Base-by-base conservation (phyloP, 2,113 vertebrate species). In the Ranitomeya imitator region DNA sequence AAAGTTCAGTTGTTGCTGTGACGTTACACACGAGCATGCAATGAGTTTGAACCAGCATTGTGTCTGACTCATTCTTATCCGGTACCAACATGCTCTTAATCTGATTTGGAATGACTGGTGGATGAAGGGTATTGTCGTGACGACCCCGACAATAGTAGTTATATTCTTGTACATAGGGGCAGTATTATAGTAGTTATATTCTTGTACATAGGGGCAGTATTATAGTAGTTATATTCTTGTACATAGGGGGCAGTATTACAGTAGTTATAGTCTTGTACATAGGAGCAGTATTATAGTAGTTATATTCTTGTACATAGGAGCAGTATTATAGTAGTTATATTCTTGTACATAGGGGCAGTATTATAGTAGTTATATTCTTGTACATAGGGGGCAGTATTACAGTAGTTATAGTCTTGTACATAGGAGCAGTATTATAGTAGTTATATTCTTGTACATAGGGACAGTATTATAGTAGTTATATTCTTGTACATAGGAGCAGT, bases 161-260 rank as follows among this genome's bases (percentile, higher is more conserved):
- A 71, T 71, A 71, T 71, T 31, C 67, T 31, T 71, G 67, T 71
- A 71, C 11, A 71, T 71, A 71, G 67, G 67, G 15, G 23, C 67
- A 71, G 67, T 71, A 71, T 31, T 69, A 69, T 69, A 69, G 65
- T 69, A 69, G 65, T 69, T 23, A 69, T 69, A 69, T 69, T 69
- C 65, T 26, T 69, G 65, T 69, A 69, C 9, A 26, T 69, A 69
- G n/a, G 65, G 5, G 65, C 10, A 69, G 65, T 69, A 69, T 69
- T 26, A 69, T 69, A 69, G 65, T 69, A 69, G 65, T 69, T 69
- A 69, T 69, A 69, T 69, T 26, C 65, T 26, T 69, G 65, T 69
- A 69, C 9, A 69, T 69, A 31, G 23, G 65, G 10, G 12, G 65
- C 23, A 69, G 65, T 69, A 69, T 69, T 69, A 69, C 26, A 26